Base-by-base conservation (phyloP, 2,113 vertebrate species). In the Monarcha castaneiventris region DNA sequence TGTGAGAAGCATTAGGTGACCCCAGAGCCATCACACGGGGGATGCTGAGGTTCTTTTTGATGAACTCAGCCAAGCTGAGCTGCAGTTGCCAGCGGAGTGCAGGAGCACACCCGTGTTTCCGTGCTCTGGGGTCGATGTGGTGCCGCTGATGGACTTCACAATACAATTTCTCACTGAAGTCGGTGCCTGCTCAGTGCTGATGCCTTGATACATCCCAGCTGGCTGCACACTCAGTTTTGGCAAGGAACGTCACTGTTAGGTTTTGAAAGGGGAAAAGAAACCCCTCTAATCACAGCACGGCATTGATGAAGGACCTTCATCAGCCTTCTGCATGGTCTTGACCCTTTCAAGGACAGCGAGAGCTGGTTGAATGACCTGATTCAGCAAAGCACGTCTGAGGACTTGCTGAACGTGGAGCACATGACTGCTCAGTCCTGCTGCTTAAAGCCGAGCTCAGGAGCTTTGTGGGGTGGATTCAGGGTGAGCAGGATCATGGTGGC, bases 1-100 rank as follows among this genome's bases (percentile, higher is more conserved):
- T 16, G 15, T 56, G 5, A 6, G 72, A 3, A 54, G 79, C 33
- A 18, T 0, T 11, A 10, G 23, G 0, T 62, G 84, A 32, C 15
- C 48, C 64, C 55, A 11, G 44, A 69, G 61, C 33, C 2, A 0
- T 35, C 51, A 0, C 51, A 1, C 0, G 0, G 41, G 10, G 43
- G 11, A 13, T 56, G 79, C 52, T 69, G 32, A 71, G 52, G 48
- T 29, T 7, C 5, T 30, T 49, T 10, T 7, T 11, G 4, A 5
- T 8, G 71, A 44, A 1, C 11, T 68, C 21, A 4, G 13, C 18
- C 35, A 6, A 33, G 54, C 25, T 25, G 72, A 63, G 61, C 52
- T 51, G 80, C 14, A 16, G 26, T 13, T 13, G n/a, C 10, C 29
- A 41, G 9, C 52, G 2, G 11, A 8, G 69, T 8, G 54, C 3